Base-by-base conservation (phyloP, 2,113 vertebrate genomes). In the Rhineura floridana region DNA sequence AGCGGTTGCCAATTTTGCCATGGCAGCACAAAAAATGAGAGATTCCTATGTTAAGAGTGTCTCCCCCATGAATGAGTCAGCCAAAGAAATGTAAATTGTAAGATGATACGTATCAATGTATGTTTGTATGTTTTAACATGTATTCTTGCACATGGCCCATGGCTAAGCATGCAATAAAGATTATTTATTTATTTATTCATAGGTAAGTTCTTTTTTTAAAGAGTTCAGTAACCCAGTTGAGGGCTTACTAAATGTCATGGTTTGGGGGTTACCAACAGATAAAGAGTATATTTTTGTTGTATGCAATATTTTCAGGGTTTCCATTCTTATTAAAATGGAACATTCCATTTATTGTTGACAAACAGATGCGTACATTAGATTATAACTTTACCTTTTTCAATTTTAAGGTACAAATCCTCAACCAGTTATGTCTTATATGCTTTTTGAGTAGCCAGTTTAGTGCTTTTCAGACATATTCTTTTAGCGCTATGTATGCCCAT, bases 121-220 rank as follows among this genome's bases (percentile, higher is more conserved):
- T n/a, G n/a, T n/a, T n/a, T n/a, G n/a, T n/a, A n/a, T n/a, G n/a
- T n/a, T n/a, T n/a, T n/a, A n/a, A n/a, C n/a, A n/a, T n/a, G n/a
- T n/a, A n/a, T n/a, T n/a, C n/a, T n/a, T n/a, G n/a, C n/a, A n/a
- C n/a, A n/a, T n/a, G n/a, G n/a, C n/a, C n/a, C n/a, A n/a, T n/a
- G n/a, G n/a, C n/a, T n/a, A n/a, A n/a, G n/a, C n/a, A n/a, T n/a
- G n/a, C n/a, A n/a, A n/a, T n/a, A n/a, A n/a, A n/a, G n/a, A n/a
- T n/a, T n/a, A n/a, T n/a, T n/a, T n/a, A n/a, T n/a, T n/a, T n/a
- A n/a, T n/a, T n/a, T n/a, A n/a, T n/a, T 77, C 98, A 97, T 91
- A 98, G 97, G 98, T 98, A 94, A 89, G 90, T 87, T n/a, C n/a
- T n/a, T n/a, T 90, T 55, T 21, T 67, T 12, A 17, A 44, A 81